Base-by-base conservation (phyloP, 2,797 vertebrate genomes). In the Mastacembelus armatus region DNA sequence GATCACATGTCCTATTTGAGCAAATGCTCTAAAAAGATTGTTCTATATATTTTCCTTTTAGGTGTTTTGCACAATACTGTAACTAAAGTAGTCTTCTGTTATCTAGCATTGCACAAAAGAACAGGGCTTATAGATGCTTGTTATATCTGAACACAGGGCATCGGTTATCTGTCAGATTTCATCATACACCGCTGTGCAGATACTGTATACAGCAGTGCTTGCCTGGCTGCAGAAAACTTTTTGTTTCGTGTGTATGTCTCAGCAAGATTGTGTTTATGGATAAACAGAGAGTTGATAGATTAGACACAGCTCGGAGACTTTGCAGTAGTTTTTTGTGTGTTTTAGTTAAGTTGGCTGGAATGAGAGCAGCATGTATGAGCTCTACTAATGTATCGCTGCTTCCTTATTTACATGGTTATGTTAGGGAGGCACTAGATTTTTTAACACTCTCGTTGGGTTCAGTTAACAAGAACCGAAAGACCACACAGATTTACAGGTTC, bases 81-180 rank as follows among this genome's bases (percentile, higher is more conserved):
- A n/a, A n/a, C 7, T 0, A 6, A 1, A 40, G 26, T 21, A 1
- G 3, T 36, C 16, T 14, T 21, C 1, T 73, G 45, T 49, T 67
- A 64, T 77, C 66, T 49, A 12, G 3, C 27, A 2, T 33, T 66
- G 45, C 32, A 57, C 12, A 39, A 57, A 56, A 16, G 5, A 38
- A 7, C 18, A n/a, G n/a, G n/a, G 1, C n/a, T 36, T 51, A 15
- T 44, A 76, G 74, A 22, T 51, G 36, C 5, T n/a, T 63, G 35
- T 21, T 10, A 59, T 24, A 9, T 54, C 82, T 11, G 18, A 69
- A 54, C 35, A 58, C 68, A 81, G 30, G 18, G 47, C 77, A 52
- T 45, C 29, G 52, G 49, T 66, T 86, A 86, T 83, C 73, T 75
- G n/a, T 27, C 35, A 54, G 14, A 56, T 83, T 85, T 66, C 75